These are phyloP conservation scores for Coracopsis vasa DNA, from an alignment of 2,113 vertebrate species.

Conservation along the genomic window DNA sequence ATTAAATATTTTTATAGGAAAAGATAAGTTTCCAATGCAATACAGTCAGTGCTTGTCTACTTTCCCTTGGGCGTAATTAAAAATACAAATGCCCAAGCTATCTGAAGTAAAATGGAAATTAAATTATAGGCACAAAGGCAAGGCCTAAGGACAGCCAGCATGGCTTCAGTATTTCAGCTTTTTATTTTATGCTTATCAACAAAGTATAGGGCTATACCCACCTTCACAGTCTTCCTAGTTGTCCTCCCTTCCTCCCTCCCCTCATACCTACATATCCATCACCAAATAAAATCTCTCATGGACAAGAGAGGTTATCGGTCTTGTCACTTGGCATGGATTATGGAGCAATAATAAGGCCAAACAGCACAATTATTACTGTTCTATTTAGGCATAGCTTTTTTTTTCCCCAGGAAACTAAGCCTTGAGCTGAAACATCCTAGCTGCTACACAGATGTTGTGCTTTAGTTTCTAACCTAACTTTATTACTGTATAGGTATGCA, in stretches of 20 bases:
- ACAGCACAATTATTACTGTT: neutral
- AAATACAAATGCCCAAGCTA: neutral
- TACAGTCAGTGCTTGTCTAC: neutral
- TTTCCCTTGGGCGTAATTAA: neutral
- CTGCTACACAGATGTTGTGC: neutral
- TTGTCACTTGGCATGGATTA: neutral
- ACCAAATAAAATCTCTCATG: neutral
- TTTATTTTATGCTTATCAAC: neutral
- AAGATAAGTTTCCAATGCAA: neutral
- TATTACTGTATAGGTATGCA: neutral
- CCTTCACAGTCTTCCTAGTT: neutral
- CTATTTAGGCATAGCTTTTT: neutral
- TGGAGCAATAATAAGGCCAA: neutral
- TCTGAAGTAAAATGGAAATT: neutral
- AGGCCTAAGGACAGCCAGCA: neutral
- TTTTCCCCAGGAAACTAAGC: neutral
- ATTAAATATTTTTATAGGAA: neutral
- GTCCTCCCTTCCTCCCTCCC: neutral
- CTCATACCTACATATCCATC: neutral
- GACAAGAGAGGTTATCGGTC: neutral
- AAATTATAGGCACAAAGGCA: neutral
- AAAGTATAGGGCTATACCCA: neutral
- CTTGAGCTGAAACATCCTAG: fast-evolving
- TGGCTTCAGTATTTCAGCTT: neutral
- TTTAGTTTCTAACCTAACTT: neutral